Evolutionary conservation across 2,113 vertebrate species (phyloP).

Genomic region (Xiphophorus maculatus): DNA sequence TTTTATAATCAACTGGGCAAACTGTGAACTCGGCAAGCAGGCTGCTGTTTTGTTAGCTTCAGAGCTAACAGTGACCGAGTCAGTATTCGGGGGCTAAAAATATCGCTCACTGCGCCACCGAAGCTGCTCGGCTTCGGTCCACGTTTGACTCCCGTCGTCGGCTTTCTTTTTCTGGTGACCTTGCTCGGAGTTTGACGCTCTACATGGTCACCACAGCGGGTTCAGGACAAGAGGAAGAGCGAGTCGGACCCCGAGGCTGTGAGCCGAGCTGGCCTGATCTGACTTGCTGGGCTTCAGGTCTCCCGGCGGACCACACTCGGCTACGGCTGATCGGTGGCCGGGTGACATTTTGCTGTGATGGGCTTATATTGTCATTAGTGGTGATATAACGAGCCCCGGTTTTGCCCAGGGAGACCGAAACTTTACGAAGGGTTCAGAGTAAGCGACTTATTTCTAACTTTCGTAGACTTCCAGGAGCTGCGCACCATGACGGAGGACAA

Average conservation of each 20-base stretch:
- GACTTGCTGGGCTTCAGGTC: conserved; percentile 46
- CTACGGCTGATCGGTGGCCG: conserved; percentile 45
- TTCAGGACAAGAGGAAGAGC: conserved; percentile 65
- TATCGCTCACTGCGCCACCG: conserved; percentile 50
- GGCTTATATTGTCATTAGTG: conserved; percentile 36
- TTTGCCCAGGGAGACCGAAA: conserved; percentile 17
- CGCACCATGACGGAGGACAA: conserved; percentile 85
- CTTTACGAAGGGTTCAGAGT: conserved; percentile 47
- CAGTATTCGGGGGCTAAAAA: conserved; percentile 65
- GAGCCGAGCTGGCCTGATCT: conserved; percentile 60
- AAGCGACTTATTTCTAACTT: conserved; percentile 50
- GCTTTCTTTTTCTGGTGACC: conserved; percentile 43
- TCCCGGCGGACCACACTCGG: conserved; percentile 17
- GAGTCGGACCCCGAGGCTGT: conserved; percentile 64
- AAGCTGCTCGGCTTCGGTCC: conserved; percentile 55
- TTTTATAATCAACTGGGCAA: conserved; percentile 2
- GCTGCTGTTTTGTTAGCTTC: conserved; percentile 27
- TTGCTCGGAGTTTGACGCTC: conserved; percentile 52
- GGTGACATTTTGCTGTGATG: conserved; percentile 52
- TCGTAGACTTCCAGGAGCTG: conserved; percentile 36
- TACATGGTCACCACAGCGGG: conserved; percentile 75
- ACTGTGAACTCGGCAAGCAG: conserved; percentile 23
- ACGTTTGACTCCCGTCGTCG: conserved; percentile 25
- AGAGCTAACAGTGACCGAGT: conserved; percentile 27
- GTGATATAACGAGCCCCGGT: conserved; percentile 45